phyloP scores from a whole-genome alignment of 2,888 invertebrate genomes.

The Ochlodes sylvanus region DNA sequence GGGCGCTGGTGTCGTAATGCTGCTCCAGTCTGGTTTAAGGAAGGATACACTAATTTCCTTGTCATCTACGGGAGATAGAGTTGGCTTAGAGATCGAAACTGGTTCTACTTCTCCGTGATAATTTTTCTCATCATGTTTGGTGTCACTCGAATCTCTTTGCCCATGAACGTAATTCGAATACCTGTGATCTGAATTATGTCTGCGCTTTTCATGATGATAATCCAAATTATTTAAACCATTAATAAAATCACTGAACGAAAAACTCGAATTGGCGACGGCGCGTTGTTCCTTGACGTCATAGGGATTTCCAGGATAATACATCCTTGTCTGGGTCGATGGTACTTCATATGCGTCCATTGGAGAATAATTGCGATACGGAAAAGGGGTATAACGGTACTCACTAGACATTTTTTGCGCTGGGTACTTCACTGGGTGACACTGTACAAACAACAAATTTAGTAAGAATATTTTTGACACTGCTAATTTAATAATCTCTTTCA shows the following conservation, averaged over 20 bases:
- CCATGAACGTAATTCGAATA: background rate
- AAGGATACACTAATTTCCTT: slow-evolving; percentile 32
- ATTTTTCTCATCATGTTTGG: background rate
- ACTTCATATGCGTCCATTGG: slow-evolving; percentile 34
- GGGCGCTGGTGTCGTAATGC: slow-evolving; percentile 61
- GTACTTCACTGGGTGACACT: slow-evolving; percentile 56
- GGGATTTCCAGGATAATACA: slow-evolving; percentile 39
- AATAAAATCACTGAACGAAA: slow-evolving; percentile 53
- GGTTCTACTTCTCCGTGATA: background rate
- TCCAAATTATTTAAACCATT: slow-evolving; percentile 53
- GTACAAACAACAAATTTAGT: slow-evolving; percentile 39
- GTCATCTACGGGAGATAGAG: background rate
- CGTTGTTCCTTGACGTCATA: slow-evolving; percentile 42
- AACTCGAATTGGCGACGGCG: slow-evolving; percentile 45
- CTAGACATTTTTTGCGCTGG: slow-evolving; percentile 13
- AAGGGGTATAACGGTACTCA: slow-evolving; percentile 48
- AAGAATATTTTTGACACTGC: slow-evolving; percentile 50
- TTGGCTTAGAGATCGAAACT: slow-evolving; percentile 44
- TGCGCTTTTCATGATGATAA: slow-evolving; percentile 47
- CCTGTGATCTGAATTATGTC: background rate
- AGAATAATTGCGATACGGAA: slow-evolving; percentile 54
- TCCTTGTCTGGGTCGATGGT: slow-evolving; percentile 42
- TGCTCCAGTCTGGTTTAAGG: slow-evolving; percentile 40
- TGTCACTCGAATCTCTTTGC: slow-evolving; percentile 7
- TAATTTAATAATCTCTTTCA: slow-evolving; percentile 13